Percentiles rank a stretch among this genome's conserved stretches.
Evolutionary conservation across 2,113 vertebrate genomes (phyloP).

Genomic region (Clupea harengus): DNA sequence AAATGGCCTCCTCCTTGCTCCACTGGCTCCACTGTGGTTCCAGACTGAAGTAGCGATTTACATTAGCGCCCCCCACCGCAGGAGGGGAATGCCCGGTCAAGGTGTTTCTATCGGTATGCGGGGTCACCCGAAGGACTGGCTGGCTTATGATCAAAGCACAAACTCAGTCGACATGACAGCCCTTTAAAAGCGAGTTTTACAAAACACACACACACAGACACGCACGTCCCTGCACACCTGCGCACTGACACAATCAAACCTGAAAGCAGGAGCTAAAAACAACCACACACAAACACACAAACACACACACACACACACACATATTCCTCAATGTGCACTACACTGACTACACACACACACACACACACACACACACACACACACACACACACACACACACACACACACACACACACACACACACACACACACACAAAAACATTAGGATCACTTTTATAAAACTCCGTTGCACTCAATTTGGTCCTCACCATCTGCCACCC

Average conservation of each 20-base stretch:
- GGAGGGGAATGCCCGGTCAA: neutral
- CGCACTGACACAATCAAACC: neutral
- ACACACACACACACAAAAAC: neutral
- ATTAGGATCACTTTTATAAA: neutral
- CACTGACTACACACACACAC: neutral
- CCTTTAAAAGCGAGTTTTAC: neutral
- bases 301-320: neutral
- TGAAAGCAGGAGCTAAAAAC: neutral
- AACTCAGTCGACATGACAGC: neutral
- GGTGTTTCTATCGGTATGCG: neutral
- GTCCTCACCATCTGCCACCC: neutral
- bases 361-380: neutral
- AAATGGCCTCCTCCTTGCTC: slow-evolving; percentile 29
- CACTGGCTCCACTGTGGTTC: slow-evolving; percentile 5
- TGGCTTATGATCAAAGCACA: neutral
- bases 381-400: neutral
- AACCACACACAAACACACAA: neutral
- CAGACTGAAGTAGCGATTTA: neutral
- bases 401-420: neutral
- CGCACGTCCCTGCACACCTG: neutral
- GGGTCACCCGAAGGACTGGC: neutral
- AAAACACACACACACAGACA: neutral
- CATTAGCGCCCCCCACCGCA: neutral
- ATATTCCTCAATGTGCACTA: neutral
- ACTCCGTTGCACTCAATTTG: neutral